Base-by-base conservation (phyloP, 2,888 invertebrate species). In the Tanypteryx hageni region DNA sequence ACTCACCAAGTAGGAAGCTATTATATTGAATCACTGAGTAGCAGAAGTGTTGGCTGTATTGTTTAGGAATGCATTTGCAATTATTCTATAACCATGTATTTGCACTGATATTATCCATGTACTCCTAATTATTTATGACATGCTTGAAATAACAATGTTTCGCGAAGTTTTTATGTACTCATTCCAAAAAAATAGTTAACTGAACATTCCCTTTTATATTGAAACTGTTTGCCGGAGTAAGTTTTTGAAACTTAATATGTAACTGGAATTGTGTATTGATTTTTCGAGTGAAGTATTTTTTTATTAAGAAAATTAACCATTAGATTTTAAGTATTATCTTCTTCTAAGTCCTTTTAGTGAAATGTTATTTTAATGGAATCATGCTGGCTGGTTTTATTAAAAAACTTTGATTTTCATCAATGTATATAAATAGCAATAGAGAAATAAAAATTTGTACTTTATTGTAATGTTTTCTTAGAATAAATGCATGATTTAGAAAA, bases 371-470 rank as follows among this genome's bases (percentile, higher is more conserved):
- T 44, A 44, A 3, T 44, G 44, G 44, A 44, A 44, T 44, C 44
- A 44, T 68, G 68, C 22, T n/a, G 22, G 18, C 22, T 68, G 9
- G 22, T 22, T n/a, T n/a, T 22, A 76, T 89, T 64, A 44, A 27
- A 61, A 64, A 31, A 61, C 31, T 86, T 86, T 22, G 64, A 44
- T 89, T 89, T 44, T n/a, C 44, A 89, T 44, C 10, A 89, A 89
- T 68, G 64, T 64, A 89, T n/a, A 64, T 89, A 68, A 86, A 22
- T 56, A 83, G 83, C 84, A 16, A 57, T 56, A 57, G 18, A 56
- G 27, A 89, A 16, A 76, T 27, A 89, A 61, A 64, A 89, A 18
- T 64, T 64, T 64, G 61, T 85, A 85, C 59, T 85, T 22, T 61
- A 86, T 22, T 27, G 18, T 31, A 61, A 27, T 64, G 11, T 27